Conservation (phyloP, 2,888 invertebrate genomes). For the Eupithecia inturbata region DNA sequence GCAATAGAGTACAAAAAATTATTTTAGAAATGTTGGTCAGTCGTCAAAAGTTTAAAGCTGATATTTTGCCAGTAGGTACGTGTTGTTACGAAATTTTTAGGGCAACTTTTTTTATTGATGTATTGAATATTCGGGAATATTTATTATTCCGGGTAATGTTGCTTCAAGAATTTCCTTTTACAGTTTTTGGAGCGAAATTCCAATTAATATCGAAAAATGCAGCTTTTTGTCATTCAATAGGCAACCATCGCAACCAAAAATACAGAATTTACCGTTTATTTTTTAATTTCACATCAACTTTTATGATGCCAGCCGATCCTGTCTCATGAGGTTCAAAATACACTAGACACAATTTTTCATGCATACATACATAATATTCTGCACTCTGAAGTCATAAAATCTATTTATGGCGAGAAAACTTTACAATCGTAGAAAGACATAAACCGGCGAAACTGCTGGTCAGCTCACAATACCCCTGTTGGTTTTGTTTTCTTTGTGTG, state of each 20-base stretch:
- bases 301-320: background rate
- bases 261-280: too few relatives aligned
- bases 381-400: background rate
- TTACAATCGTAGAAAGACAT: background rate
- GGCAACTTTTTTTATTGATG: constrained; percentile 38
- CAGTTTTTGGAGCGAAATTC: background rate
- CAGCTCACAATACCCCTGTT: background rate
- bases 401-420: background rate
- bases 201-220: background rate
- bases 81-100: constrained; percentile 40
- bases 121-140: constrained; percentile 27
- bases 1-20: background rate
- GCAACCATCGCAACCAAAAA: too few relatives aligned
- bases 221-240: background rate
- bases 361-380: background rate
- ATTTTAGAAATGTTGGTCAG: constrained; percentile 24
- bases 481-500: constrained; percentile 9
- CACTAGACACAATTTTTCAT: background rate
- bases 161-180: background rate
- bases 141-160: background rate
- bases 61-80: constrained; percentile 51
- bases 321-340: background rate
- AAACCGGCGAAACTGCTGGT: background rate
- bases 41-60: constrained; percentile 46
- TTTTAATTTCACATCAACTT: too few relatives aligned